Evolutionary conservation across 2,888 invertebrate species (phyloP), one percentile per base, ranked within the genome.

Genomic region (Chloromyia formosa): DNA sequence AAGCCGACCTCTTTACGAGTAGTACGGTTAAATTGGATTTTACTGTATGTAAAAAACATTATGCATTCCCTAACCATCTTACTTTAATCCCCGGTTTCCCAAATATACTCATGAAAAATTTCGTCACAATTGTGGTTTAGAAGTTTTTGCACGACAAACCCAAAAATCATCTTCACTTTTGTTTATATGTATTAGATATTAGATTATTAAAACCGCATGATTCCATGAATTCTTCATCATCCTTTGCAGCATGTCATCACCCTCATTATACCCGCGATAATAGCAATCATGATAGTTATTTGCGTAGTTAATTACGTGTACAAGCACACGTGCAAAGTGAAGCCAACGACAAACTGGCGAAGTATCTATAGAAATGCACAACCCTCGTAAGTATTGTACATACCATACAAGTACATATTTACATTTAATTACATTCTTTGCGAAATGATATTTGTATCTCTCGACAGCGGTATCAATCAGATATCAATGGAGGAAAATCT

Each of bases 401-500:
- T 20, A 42, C 5, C 5, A 35, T 40, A 60, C 27, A 35, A 2
- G 7, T 35, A 35, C 27, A 7, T 58, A 18, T 18, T 62, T 62
- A 7, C 16, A 40, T 4, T n/a, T 18, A 62, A 62, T 42, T 23
- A 42, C 14, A 62, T 42, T 14, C 42, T 23, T 60, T 12, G 1
- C 40, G 0, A 2, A 0, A 22, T 68, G 72, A 10, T 23, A 1
- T 22, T 42, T 49, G 20, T 22, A 27, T 35, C 0, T 14, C 18
- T 62, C 69, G 53, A 16, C 62, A 76, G 76, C 18, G 62, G 54
- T 10, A 40, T 69, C 20, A 22, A 23, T 23, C 83, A 84, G 77
- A 84, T 83, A 40, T 84, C 87, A 75, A 86, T 87, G 85, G 88
- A 88, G 79, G 87, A 87, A 66, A 89, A 89, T 77, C 87, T 89